These are phyloP conservation scores for Nerophis lumbriciformis DNA, from an alignment of 2,113 vertebrate genomes.

Conservation along the genomic window DNA sequence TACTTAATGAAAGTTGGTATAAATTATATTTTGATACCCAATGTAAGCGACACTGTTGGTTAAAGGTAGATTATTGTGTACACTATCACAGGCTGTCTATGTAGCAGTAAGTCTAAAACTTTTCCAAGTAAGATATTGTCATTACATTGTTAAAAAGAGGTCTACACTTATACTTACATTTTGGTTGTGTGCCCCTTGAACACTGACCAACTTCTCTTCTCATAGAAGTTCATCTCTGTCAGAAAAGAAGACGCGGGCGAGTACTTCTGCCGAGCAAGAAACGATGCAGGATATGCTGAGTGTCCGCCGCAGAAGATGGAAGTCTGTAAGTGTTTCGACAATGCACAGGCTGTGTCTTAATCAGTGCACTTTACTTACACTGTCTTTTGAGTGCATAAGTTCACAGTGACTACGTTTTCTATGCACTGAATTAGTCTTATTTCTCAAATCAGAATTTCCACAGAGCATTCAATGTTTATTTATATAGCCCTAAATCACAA, in stretches of 20 bases:
- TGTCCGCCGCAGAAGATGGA: constrained; percentile 88
- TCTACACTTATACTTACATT: background rate
- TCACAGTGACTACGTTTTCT: background rate
- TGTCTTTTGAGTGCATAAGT: background rate
- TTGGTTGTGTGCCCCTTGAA: background rate
- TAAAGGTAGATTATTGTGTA: constrained; percentile 1
- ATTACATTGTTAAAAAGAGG: background rate
- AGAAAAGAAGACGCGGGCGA: constrained; percentile 86
- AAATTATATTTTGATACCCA: background rate
- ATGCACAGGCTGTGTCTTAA: no score
- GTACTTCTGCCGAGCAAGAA: constrained; percentile 87
- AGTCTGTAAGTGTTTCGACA: constrained; percentile 85
- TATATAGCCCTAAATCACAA: no score
- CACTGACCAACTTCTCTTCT: constrained; percentile 3
- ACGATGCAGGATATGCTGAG: constrained; percentile 82
- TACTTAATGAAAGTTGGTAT: background rate
- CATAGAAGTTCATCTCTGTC: constrained; percentile 82
- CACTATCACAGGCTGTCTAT: background rate
- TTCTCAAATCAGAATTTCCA: no score
- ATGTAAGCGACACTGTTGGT: constrained; percentile 9
- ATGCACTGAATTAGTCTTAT: no score
- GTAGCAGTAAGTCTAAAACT: background rate
- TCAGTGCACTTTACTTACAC: background rate
- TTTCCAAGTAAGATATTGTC: background rate
- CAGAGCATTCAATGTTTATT: no score